These are phyloP conservation scores for Amphilophus citrinellus DNA, from an alignment of 2,113 vertebrate genomes.

Conservation along the genomic window DNA sequence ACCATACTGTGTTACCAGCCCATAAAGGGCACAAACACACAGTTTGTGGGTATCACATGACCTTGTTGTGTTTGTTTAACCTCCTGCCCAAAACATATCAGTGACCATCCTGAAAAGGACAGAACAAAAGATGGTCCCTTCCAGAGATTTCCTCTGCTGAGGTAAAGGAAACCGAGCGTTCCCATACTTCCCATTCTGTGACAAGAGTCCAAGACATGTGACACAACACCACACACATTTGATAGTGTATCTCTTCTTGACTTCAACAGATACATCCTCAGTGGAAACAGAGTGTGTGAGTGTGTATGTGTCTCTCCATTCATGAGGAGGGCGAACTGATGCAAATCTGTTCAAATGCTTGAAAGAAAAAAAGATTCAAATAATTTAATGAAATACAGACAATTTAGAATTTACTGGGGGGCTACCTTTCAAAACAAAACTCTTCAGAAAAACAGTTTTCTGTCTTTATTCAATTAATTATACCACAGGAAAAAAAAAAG, in stretches of 20 bases:
- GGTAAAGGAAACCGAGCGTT: constrained; percentile 68
- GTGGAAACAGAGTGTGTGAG: constrained; percentile 62
- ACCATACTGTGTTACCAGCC: neutral
- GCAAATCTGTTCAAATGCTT: neutral
- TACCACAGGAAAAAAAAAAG: too few species aligned
- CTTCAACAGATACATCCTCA: constrained; percentile 73
- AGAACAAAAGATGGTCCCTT: constrained; percentile 67
- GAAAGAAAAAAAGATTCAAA: neutral
- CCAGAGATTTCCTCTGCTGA: constrained; percentile 62
- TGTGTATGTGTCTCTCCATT: constrained; percentile 4
- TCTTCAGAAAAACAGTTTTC: neutral
- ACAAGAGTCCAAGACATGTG: constrained; percentile 50
- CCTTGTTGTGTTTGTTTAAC: constrained; percentile 38
- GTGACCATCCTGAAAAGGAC: constrained; percentile 42
- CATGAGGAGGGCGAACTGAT: neutral
- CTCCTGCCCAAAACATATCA: constrained; percentile 43
- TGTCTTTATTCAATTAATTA: neutral
- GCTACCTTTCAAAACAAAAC: neutral
- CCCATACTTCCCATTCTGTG: constrained; percentile 54
- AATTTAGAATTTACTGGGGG: neutral
- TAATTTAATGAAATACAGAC: neutral
- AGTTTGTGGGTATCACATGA: constrained; percentile 25
- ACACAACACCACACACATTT: constrained; percentile 31
- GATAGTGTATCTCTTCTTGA: constrained; percentile 48
- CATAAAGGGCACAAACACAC: constrained; percentile 19